These are phyloP conservation scores for Catamblyrhynchus diadema DNA, from an alignment of 2,797 vertebrate genomes.

Conservation along the genomic window DNA sequence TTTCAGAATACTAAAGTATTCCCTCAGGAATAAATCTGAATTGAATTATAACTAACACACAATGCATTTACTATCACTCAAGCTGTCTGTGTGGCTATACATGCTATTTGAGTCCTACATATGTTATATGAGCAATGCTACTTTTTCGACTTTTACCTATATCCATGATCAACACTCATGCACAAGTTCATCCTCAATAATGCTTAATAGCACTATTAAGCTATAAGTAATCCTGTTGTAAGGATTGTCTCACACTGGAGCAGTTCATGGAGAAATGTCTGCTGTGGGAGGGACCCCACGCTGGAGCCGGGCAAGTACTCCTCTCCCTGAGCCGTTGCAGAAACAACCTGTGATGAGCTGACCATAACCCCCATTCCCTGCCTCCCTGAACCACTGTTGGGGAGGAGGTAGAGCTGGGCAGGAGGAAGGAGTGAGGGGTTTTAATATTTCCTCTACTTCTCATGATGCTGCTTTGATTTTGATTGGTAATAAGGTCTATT, in stretches of 20 bases:
- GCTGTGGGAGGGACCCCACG: fast-evolving
- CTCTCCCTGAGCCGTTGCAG: not conserved
- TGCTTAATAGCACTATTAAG: not conserved
- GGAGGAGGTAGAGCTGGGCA: not conserved
- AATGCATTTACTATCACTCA: not conserved
- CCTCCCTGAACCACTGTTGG: not conserved
- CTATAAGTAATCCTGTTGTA: not conserved
- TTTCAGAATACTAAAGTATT: not conserved
- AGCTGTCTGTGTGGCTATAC: not conserved
- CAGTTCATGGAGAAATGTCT: not conserved
- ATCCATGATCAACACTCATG: not conserved
- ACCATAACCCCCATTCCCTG: not conserved
- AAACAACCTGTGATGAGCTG: not conserved
- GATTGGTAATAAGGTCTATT: not conserved
- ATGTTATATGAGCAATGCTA: not conserved
- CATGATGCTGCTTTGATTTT: not conserved
- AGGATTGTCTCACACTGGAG: not conserved
- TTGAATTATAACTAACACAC: not conserved
- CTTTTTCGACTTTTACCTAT: not conserved
- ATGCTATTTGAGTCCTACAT: not conserved
- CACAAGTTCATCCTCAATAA: not conserved
- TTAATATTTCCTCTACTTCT: not conserved
- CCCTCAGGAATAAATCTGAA: not conserved
- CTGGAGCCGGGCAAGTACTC: not conserved
- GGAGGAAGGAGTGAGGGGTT: not conserved